Percentiles rank a stretch among this genome's conserved stretches.
These are phyloP conservation scores for Leuciscus waleckii DNA, from an alignment of 2,797 vertebrate species.

Conservation along the genomic window DNA sequence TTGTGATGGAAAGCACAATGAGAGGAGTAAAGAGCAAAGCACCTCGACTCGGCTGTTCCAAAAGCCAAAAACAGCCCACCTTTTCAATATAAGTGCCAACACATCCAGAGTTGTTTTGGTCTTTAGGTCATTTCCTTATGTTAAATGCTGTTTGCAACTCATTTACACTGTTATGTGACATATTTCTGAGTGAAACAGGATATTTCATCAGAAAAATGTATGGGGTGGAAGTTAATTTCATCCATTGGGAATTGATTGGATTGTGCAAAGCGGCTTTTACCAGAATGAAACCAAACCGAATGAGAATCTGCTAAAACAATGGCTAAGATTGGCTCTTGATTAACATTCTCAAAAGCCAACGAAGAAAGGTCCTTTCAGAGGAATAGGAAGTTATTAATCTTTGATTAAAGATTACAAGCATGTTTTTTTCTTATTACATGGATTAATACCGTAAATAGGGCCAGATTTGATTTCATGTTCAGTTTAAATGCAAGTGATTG, in stretches of 20 bases:
- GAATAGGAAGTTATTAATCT: not conserved
- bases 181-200: not conserved
- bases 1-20: conserved; percentile 50
- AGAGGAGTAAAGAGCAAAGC: conserved; percentile 54
- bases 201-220: not conserved
- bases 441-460: not conserved
- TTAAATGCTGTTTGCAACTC: not conserved
- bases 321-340: not conserved
- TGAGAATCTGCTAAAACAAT: not conserved
- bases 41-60: not conserved
- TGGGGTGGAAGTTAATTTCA: not conserved
- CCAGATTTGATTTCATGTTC: not conserved
- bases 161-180: not conserved
- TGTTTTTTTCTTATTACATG: not conserved
- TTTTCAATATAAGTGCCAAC: conserved; percentile 23
- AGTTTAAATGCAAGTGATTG: not conserved
- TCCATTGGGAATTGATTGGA: not conserved
- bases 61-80: conserved; percentile 43
- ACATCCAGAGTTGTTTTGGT: not conserved
- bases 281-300: not conserved
- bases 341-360: not conserved
- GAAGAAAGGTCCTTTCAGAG: not conserved
- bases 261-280: not conserved
- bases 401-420: not conserved
- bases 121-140: not conserved